A percentile compares a stretch with the other conserved stretches of the same genome.
Evolutionary conservation across 2,888 invertebrate genomes (phyloP).

Genomic region (Steinernema hermaphroditum): DNA sequence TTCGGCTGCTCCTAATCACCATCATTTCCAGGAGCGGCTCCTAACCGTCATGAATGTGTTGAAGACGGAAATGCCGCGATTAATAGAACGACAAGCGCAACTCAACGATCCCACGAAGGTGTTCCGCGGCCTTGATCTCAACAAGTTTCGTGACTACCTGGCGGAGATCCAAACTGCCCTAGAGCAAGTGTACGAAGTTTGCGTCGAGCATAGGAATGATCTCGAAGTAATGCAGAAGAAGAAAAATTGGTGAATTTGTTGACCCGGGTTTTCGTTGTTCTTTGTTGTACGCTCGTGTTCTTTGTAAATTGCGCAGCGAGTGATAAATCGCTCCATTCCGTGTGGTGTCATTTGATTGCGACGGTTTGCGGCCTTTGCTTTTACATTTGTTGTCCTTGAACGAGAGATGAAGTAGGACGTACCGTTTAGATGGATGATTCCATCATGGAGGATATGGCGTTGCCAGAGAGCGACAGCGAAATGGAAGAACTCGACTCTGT

Average conservation of each 20-base stretch:
- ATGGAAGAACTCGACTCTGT: no score
- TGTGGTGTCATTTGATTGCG: not conserved
- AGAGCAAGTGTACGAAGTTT: constrained; percentile 5
- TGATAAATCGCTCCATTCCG: not conserved
- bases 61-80: not conserved
- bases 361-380: no score
- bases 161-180: constrained; percentile 9
- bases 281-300: not conserved
- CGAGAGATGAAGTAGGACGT: no score
- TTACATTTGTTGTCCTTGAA: no score
- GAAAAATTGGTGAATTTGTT: constrained; percentile 3
- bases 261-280: not conserved
- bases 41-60: not conserved
- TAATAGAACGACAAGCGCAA: not conserved
- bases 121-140: not conserved
- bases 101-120: not conserved
- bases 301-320: not conserved
- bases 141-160: constrained; percentile 16
- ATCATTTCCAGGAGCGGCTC: not conserved
- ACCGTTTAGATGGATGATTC: no score
- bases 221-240: constrained; percentile 24
- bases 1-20: not conserved
- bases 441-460: no score
- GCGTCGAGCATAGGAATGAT: not conserved
- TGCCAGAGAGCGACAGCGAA: no score